These are phyloP conservation scores for Drosophila phalerata DNA, from an alignment of 2,888 invertebrate species.

Conservation along the genomic window DNA sequence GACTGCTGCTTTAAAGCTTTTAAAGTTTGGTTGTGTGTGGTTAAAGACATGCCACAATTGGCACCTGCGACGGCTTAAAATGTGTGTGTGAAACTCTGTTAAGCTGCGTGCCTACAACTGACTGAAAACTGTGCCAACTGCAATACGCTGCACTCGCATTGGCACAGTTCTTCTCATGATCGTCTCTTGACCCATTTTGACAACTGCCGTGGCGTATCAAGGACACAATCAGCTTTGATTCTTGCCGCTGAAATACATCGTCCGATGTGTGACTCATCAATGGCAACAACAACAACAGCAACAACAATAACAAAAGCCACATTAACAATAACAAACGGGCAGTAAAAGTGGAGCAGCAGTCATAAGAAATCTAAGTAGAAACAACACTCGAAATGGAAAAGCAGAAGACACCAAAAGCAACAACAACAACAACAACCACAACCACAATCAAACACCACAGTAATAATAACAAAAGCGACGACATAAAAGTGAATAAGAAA, in stretches of 20 bases:
- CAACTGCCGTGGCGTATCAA: constrained; percentile 48
- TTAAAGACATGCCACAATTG: constrained; percentile 46
- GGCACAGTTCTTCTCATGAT: constrained; percentile 51
- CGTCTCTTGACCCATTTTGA: constrained; percentile 58
- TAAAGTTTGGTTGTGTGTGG: constrained; percentile 1
- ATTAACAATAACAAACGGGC: constrained; percentile 33
- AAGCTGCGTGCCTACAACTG: constrained; percentile 34
- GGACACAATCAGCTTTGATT: constrained; percentile 55
- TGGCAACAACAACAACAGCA: constrained; percentile 18
- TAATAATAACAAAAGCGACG: constrained; percentile 33
- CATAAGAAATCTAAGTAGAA: constrained; percentile 69
- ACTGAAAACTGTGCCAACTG: constrained; percentile 53
- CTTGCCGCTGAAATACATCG: constrained; percentile 16
- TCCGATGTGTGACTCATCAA: constrained; percentile 23
- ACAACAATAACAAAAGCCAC: constrained; percentile 22
- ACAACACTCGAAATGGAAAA: constrained; percentile 59
- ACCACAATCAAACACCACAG: constrained; percentile 22
- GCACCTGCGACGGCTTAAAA: constrained; percentile 26
- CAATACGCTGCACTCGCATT: constrained; percentile 26
- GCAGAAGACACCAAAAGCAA: constrained; percentile 47
- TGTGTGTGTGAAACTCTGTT: constrained; percentile 54
- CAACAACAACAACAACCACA: constrained; percentile 9
- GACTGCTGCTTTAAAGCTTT: constrained; percentile 24
- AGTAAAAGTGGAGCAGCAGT: constrained; percentile 79
- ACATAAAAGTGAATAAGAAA: constrained; percentile 70